Evolutionary conservation across 2,797 vertebrate genomes (phyloP).

Genomic region (Florisuga fusca): DNA sequence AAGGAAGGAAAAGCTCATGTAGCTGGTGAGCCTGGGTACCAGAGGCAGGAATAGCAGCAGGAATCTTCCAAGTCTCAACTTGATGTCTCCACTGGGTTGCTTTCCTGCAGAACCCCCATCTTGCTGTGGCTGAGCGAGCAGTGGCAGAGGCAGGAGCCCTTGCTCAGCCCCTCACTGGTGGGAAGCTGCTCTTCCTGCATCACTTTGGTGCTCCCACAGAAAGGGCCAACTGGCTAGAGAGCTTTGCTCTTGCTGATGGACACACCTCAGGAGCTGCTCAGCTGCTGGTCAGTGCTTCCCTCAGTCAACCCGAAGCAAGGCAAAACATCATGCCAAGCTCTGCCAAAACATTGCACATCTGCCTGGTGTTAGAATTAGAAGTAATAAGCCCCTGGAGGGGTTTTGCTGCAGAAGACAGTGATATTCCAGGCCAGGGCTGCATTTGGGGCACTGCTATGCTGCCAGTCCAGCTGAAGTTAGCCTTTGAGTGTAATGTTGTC

Average conservation of each 20-base stretch:
- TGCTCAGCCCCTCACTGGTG: not conserved
- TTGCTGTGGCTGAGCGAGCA: accelerated
- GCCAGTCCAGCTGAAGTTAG: not conserved
- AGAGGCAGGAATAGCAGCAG: not conserved
- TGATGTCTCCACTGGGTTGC: not conserved
- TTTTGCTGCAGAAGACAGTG: not conserved
- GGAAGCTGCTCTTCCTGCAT: not conserved
- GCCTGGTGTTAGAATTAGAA: not conserved
- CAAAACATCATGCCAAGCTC: not conserved
- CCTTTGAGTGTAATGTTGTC: not conserved
- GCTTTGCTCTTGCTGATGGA: not conserved
- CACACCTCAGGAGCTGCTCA: accelerated
- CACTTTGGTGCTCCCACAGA: not conserved
- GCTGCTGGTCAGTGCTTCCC: not conserved
- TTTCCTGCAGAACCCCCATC: accelerated
- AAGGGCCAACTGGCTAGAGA: not conserved
- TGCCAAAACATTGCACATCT: not conserved
- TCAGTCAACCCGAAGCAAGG: not conserved
- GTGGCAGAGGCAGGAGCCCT: not conserved
- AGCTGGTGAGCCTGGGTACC: not conserved
- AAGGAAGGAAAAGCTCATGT: not conserved
- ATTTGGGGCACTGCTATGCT: not conserved
- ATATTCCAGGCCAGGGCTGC: not conserved
- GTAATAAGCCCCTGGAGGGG: not conserved
- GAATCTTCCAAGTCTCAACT: not conserved